Conservation (phyloP, 2,797 vertebrate genomes). For the Pelobates cultripes region DNA sequence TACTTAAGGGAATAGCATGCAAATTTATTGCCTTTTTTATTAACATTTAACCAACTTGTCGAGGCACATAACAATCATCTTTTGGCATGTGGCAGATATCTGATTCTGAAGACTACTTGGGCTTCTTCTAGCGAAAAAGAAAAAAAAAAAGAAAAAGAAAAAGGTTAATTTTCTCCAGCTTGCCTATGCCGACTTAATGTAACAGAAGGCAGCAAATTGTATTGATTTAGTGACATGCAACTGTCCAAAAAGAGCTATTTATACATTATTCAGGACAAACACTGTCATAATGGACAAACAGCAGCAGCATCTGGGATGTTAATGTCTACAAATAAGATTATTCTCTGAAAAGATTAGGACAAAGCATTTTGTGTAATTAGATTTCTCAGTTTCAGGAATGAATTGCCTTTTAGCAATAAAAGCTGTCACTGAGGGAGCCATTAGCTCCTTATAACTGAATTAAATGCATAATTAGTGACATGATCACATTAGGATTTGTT, state of each 20-base stretch:
- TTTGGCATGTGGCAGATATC: conserved; percentile 70
- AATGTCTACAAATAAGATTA: conserved; percentile 99
- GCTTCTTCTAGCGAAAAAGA: conserved; percentile 81
- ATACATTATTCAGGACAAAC: conserved; percentile 88
- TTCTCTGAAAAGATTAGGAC: conserved; percentile 92
- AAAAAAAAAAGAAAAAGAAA: conserved; percentile 81
- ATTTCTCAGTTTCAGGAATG: conserved; percentile 92
- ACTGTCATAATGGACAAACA: conserved; percentile 91
- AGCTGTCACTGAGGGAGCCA: conserved; percentile 93
- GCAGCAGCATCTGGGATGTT: conserved; percentile 95
- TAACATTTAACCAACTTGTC: conserved; percentile 49
- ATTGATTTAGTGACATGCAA: conserved; percentile 87
- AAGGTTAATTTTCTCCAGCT: conserved; percentile 85
- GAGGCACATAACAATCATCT: conserved; percentile 49
- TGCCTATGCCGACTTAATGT: conserved; percentile 83
- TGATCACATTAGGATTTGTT: conserved; percentile 89
- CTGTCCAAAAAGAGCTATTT: conserved; percentile 85
- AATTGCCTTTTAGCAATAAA: conserved; percentile 96
- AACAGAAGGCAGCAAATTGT: conserved; percentile 87
- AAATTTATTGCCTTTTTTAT: conserved; percentile 38
- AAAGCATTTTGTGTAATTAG: conserved; percentile 97
- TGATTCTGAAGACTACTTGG: conserved; percentile 71
- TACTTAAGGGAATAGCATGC: conserved; percentile 19
- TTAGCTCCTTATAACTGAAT: conserved; percentile 98
- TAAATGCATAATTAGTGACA: conserved; percentile 97